Base-by-base conservation (phyloP, 64 coral and sea anemone genomes). In the Anthopleura sola region DNA sequence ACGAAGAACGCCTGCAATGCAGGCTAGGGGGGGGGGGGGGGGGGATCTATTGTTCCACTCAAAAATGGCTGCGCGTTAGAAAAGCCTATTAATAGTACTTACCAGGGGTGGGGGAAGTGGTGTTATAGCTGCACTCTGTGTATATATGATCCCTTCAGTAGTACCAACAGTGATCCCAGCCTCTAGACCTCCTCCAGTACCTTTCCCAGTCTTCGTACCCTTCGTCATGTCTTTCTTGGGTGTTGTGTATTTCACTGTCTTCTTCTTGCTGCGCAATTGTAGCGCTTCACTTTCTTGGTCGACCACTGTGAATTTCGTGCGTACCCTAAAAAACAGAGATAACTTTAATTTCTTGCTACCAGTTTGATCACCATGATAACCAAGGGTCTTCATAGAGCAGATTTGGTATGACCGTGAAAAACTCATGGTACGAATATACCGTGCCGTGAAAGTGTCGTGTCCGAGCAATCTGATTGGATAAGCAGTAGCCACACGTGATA, bases 261-360 rank as follows among this genome's bases (percentile, higher is more conserved):
- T 48, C 78, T 1, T 81, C 78, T 81, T 81, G 49, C 39, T 81
- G 37, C 36, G 78, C 39, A 81, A 81, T 15, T 81, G 78, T 21
- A 81, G 1, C 17, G 78, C 33, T 53, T 81, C 78, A 10, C 4
- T 53, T 12, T 81, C 91, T 38, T 88, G 71, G 56, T 97, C 91
- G 16, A 97, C 85, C 3, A 97, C 85, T 14, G 84, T 85, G 77
- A 86, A 97, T 37, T 97, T 97, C n/a, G 95, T 97, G 38, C 95
- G 85, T 20, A 97, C 91, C 85, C 95, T 97, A 31, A 36, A 75
- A 69, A 77, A 36, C 15, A 44, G 8, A 24, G 24, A 21, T 3
- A 62, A 64, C 5, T 36, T 36, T 38, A 62, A 23, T 18, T 53
- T 53, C 50, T 53, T 53, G 50, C 11, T 15, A 9, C 7, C 16